Percentiles rank a stretch among this genome's conserved stretches.
Conservation (phyloP, 2,888 invertebrate genomes). For the Orthonevra nobilis region DNA sequence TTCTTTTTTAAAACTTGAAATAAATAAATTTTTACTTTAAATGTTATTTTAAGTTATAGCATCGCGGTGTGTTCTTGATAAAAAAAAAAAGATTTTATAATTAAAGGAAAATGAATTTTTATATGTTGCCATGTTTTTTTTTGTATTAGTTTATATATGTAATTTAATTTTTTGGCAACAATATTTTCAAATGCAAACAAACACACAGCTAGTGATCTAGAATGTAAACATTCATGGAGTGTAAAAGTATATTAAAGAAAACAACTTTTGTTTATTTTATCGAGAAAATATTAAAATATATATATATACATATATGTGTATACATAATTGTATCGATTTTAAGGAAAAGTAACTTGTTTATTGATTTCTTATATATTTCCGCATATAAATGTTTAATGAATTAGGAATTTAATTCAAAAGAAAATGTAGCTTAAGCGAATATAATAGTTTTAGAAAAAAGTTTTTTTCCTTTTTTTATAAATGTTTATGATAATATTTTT, state of each 20-base stretch:
- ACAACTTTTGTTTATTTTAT: constrained; percentile 41
- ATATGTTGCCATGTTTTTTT: constrained; percentile 59
- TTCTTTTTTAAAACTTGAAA: constrained; percentile 44
- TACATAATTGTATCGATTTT: constrained; percentile 40
- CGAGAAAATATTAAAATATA: constrained; percentile 23
- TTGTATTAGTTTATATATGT: constrained; percentile 16
- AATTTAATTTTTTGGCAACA: constrained; percentile 53
- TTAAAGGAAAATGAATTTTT: constrained; percentile 42
- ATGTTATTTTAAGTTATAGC: constrained; percentile 65
- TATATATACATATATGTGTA: constrained; percentile 32
- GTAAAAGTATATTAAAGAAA: constrained; percentile 33
- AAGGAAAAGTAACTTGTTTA: constrained; percentile 21
- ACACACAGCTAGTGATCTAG: constrained; percentile 65
- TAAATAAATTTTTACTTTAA: constrained; percentile 56
- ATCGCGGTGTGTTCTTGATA: constrained; percentile 67
- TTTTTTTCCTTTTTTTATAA: too few relatives aligned
- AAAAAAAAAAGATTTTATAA: constrained; percentile 27
- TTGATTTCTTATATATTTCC: constrained; percentile 50
- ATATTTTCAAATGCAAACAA: constrained; percentile 12
- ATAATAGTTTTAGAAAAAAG: constrained; percentile 22
- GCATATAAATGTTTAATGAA: constrained; percentile 51
- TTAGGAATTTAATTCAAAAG: constrained; percentile 61
- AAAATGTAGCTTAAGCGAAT: constrained; percentile 48
- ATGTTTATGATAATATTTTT: too few relatives aligned
- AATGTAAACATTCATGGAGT: constrained; percentile 64